Percentiles rank a stretch among this genome's conserved stretches.
Conservation (phyloP, 2,113 vertebrate genomes). For the Perca fluviatilis region DNA sequence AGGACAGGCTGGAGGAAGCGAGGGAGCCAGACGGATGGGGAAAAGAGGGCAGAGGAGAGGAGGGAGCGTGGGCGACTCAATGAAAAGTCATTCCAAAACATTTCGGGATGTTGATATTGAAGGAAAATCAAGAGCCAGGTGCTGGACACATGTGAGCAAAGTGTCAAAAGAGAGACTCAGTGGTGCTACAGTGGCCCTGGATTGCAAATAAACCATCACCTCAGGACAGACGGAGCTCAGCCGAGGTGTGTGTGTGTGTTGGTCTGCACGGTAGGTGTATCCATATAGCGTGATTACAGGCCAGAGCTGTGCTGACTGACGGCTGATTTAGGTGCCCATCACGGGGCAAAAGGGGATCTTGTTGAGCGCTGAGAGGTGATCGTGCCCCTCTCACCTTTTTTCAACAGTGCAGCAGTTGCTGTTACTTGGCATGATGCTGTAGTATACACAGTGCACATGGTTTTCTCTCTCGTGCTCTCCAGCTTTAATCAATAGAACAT, state of each 20-base stretch:
- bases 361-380: constrained; percentile 42
- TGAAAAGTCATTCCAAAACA: constrained; percentile 20
- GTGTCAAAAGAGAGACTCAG: constrained; percentile 29
- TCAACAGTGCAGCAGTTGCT: constrained; percentile 24
- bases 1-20: constrained; percentile 3
- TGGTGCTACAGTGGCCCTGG: constrained; percentile 28
- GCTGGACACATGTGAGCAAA: constrained; percentile 33
- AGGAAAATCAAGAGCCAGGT: constrained; percentile 41
- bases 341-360: constrained; percentile 5
- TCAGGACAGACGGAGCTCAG: constrained; percentile 18
- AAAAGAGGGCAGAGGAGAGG: not conserved
- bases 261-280: constrained; percentile 10
- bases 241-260: not conserved
- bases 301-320: constrained; percentile 35
- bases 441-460: constrained; percentile 25
- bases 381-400: constrained; percentile 16
- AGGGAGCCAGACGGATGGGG: not conserved
- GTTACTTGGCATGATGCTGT: constrained; percentile 27
- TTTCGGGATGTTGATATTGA: constrained; percentile 17
- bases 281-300: not conserved
- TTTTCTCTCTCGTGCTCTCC: constrained; percentile 15
- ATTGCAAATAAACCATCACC: constrained; percentile 56
- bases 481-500: constrained; percentile 53
- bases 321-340: constrained; percentile 34
- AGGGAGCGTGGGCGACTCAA: not conserved